These are phyloP conservation scores for Drosophila ironensis DNA, from an alignment of 1,140 invertebrate species.

Conservation along the genomic window DNA sequence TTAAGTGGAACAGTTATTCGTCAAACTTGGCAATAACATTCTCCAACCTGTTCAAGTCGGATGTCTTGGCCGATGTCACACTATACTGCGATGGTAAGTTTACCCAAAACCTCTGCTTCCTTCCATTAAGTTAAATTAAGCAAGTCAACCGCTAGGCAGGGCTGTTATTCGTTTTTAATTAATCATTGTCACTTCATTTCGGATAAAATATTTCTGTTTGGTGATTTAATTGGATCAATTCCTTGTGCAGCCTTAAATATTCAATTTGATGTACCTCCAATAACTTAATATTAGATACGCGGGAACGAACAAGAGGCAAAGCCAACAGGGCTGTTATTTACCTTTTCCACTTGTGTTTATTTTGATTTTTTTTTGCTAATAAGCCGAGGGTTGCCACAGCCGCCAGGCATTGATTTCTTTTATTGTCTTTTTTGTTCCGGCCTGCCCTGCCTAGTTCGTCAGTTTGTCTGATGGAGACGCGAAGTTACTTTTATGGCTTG, in stretches of 20 bases:
- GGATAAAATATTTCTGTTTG: background rate
- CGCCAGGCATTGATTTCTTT: constrained; percentile 65
- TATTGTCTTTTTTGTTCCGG: constrained; percentile 8
- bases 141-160: no score
- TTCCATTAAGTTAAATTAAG: no score
- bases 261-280: no score
- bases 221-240: no score
- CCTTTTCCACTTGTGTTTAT: constrained; percentile 13
- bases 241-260: no score
- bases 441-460: background rate
- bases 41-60: constrained; percentile 94
- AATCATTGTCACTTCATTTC: no score
- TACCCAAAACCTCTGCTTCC: no score
- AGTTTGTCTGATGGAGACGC: background rate
- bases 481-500: constrained; percentile 54
- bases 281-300: no score
- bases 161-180: no score
- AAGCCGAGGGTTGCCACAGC: constrained; percentile 34
- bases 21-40: constrained; percentile 93
- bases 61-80: constrained; percentile 94
- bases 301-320: no score
- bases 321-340: no score
- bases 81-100: constrained; percentile 93
- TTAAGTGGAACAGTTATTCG: constrained; percentile 96
- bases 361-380: constrained; percentile 39